Conservation (phyloP, 2,888 invertebrate genomes). For the Drosophila kambysellisi region DNA sequence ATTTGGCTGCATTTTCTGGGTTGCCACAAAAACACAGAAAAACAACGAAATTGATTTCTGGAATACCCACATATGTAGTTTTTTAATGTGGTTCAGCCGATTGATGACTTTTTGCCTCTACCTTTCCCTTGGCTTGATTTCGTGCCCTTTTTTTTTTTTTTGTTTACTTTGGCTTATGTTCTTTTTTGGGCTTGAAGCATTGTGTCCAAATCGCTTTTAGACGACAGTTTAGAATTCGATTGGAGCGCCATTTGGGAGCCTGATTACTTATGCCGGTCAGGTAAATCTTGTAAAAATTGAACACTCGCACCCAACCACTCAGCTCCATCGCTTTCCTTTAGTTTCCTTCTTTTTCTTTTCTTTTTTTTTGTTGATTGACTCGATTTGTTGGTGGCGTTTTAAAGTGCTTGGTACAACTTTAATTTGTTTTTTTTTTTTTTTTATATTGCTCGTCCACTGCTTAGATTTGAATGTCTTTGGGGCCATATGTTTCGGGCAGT, state of each 20-base stretch:
- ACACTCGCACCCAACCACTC: slow-evolving; percentile 14
- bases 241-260: slow-evolving; percentile 46
- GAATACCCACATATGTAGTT: slow-evolving; percentile 19
- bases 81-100: slow-evolving; percentile 18
- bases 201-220: slow-evolving; percentile 74
- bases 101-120: slow-evolving; percentile 48
- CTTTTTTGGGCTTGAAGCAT: slow-evolving; percentile 10
- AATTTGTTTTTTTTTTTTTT: slow-evolving; percentile 60
- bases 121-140: slow-evolving; percentile 14
- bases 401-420: slow-evolving; percentile 65
- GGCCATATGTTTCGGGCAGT: slow-evolving; percentile 52
- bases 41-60: slow-evolving; percentile 22
- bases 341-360: neutral
- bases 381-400: slow-evolving; percentile 67
- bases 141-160: neutral
- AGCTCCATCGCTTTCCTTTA: slow-evolving; percentile 21
- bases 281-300: slow-evolving; percentile 74
- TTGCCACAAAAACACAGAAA: neutral
- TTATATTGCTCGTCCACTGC: slow-evolving; percentile 11
- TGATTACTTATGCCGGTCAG: slow-evolving; percentile 78
- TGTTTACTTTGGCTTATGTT: slow-evolving; percentile 1
- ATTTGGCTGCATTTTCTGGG: neutral
- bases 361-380: slow-evolving; percentile 42
- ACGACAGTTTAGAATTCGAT: slow-evolving; percentile 78
- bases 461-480: slow-evolving; percentile 26